These are phyloP conservation scores for Microcebus tavaratra DNA, from an alignment of 2,113 vertebrate species.

Conservation along the genomic window DNA sequence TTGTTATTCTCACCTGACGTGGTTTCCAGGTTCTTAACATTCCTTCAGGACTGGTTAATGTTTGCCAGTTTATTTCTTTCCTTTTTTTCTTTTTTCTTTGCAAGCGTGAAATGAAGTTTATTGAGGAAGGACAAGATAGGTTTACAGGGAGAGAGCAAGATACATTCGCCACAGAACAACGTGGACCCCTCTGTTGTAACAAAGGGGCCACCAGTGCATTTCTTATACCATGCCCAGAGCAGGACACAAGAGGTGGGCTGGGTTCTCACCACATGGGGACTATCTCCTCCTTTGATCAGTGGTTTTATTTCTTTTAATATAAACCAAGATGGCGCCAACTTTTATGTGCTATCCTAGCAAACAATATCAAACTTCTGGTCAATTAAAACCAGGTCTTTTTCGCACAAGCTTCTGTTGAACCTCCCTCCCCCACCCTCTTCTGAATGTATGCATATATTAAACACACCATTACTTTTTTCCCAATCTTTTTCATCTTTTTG, in stretches of 20 bases:
- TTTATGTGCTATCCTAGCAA: background rate
- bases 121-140: no score
- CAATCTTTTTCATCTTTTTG: background rate
- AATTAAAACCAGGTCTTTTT: background rate
- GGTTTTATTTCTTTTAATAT: background rate
- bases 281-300: background rate
- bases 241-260: background rate
- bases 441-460: slow-evolving; percentile 18
- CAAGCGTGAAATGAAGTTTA: no score
- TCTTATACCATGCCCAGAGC: background rate
- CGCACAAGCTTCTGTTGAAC: background rate
- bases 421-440: background rate
- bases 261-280: background rate
- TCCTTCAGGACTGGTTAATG: background rate
- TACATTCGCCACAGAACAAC: no score
- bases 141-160: no score
- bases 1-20: background rate
- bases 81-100: no score
- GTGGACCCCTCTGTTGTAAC: no score
- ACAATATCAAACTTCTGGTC: background rate
- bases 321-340: background rate
- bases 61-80: background rate
- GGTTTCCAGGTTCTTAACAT: background rate
- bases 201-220: background rate
- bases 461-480: background rate